Percentiles rank a stretch among this genome's conserved stretches.
Evolutionary conservation across 2,888 invertebrate species (phyloP).

Genomic region (Pterostichus niger): DNA sequence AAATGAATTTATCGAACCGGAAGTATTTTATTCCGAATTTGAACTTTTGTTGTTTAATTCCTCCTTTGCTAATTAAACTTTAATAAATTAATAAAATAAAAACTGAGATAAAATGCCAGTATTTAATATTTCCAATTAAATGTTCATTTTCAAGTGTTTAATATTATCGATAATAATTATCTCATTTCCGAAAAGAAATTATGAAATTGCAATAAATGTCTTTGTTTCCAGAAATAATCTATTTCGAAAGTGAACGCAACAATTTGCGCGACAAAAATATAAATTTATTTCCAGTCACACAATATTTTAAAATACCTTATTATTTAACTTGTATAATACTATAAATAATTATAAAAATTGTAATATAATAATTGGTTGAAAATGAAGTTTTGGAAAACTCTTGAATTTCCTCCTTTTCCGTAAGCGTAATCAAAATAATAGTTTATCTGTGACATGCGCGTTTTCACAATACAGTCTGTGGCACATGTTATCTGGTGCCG

Average conservation of each 20-base stretch:
- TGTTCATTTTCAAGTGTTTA: not conserved
- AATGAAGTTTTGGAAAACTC: slow-evolving; percentile 8
- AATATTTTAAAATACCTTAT: too few species aligned
- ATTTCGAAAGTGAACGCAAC: too few species aligned
- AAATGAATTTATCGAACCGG: slow-evolving; percentile 13
- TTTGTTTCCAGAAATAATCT: not conserved
- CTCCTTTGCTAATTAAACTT: too few species aligned
- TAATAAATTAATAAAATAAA: too few species aligned
- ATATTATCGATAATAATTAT: not conserved
- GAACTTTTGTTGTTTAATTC: too few species aligned
- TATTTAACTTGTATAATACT: too few species aligned
- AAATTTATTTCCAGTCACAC: too few species aligned
- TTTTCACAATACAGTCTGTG: not conserved
- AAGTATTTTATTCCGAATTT: not conserved
- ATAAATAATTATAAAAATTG: too few species aligned
- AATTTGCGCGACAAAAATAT: too few species aligned
- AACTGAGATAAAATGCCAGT: too few species aligned
- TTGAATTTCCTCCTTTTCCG: slow-evolving; percentile 1
- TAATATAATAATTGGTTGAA: not conserved
- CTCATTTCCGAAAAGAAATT: not conserved
- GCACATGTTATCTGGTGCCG: slow-evolving; percentile 40
- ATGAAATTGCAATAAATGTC: not conserved
- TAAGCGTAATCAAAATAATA: slow-evolving; percentile 25
- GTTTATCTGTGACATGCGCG: slow-evolving; percentile 30
- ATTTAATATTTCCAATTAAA: not conserved